Evolutionary conservation across 2,797 vertebrate species (phyloP).

Genomic region (Fratercula arctica): DNA sequence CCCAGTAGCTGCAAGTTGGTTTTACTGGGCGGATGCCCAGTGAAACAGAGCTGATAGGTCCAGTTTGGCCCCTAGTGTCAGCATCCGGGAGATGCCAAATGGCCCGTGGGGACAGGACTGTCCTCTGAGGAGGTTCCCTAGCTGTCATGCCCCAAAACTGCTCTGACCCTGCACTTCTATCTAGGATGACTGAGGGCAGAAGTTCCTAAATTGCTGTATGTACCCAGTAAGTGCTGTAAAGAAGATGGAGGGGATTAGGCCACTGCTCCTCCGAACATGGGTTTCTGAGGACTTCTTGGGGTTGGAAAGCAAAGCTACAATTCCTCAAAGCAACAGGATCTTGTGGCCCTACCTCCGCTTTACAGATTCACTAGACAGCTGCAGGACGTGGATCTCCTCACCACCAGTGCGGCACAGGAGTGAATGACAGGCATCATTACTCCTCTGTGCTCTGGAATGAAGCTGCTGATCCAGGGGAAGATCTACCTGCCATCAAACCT

Average conservation of each 20-base stretch:
- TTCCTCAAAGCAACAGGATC: neutral
- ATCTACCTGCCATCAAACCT: neutral
- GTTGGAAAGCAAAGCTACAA: neutral
- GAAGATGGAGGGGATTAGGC: neutral
- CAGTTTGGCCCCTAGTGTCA: neutral
- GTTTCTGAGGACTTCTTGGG: neutral
- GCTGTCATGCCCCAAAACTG: neutral
- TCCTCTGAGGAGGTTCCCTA: neutral
- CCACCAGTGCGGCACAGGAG: accelerated
- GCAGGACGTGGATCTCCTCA: neutral
- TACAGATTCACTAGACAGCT: neutral
- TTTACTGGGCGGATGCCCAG: neutral
- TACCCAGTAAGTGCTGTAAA: neutral
- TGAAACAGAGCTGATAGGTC: neutral
- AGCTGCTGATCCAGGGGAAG: neutral
- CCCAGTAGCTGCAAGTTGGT: neutral
- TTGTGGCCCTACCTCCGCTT: neutral
- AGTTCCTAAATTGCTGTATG: neutral
- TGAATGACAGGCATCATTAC: neutral
- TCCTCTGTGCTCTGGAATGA: neutral
- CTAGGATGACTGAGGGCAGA: neutral
- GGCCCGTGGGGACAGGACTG: neutral
- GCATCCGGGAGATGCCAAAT: neutral
- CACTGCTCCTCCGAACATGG: neutral
- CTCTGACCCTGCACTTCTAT: neutral